Evolutionary conservation across 2,113 vertebrate genomes (phyloP).

Genomic region (Ameiurus melas): DNA sequence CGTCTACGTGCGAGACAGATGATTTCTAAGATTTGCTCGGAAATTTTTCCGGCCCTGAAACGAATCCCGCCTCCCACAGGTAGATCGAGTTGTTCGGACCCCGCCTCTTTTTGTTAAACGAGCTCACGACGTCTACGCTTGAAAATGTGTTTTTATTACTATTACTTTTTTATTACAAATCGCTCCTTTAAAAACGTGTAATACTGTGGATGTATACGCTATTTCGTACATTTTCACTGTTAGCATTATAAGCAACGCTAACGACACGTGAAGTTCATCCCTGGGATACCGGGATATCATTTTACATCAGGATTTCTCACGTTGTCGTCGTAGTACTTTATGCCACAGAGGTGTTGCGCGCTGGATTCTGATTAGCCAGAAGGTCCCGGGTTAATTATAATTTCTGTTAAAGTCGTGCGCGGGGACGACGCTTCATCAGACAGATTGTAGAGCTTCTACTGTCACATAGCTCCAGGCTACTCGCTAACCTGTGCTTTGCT

Average conservation of each 20-base stretch:
- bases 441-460: constrained; percentile 1
- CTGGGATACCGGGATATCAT: no score
- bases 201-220: background rate
- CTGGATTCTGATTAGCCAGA: background rate
- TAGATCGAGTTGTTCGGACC: background rate
- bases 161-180: background rate
- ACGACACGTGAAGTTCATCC: no score
- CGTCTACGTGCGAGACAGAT: background rate
- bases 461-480: constrained; percentile 13
- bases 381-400: background rate
- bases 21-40: background rate
- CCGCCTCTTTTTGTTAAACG: background rate
- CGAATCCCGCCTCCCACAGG: background rate
- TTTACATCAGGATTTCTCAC: no score
- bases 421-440: background rate
- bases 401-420: background rate
- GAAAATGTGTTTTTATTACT: background rate
- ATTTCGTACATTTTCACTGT: no score
- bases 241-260: no score
- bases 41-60: background rate
- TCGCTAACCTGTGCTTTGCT: constrained; percentile 21
- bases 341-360: background rate
- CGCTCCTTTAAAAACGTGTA: background rate
- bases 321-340: background rate
- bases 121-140: background rate